Base-by-base conservation (phyloP, 2,888 invertebrate genomes). In the Blastobasis lacticolella region DNA sequence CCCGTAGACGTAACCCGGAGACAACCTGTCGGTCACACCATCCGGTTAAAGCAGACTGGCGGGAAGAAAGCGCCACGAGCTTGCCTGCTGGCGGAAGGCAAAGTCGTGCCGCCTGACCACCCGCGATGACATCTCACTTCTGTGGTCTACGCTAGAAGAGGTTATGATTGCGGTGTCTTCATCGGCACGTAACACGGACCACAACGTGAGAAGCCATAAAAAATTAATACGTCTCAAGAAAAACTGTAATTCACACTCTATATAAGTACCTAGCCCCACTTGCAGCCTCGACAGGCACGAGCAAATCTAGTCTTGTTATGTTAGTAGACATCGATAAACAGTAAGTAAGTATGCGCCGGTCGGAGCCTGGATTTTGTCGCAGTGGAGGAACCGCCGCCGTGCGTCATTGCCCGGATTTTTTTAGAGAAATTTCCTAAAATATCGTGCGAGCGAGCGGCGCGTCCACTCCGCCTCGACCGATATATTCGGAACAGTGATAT, bases 1-100 rank as follows among this genome's bases (percentile, higher is more conserved):
- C 63, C 94, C 92, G 61, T 88, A 88, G 82, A 95, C 91, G 85
- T 95, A 95, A 48, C 94, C 93, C 45, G 87, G 88, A 38, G 88
- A 87, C 70, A 88, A 78, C 78, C 88, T 88, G 85, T 60, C 73
- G 61, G 54, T 56, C 47, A 23, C 23, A 23, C 23, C 23, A 23
- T 23, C 23, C 23, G 23, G 23, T 23, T 23, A 23, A 23, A 23
- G 23, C 23, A 23, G 23, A 1, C 23, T 23, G 23, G 2, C 23
- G 23, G 23, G 46, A 4, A 48, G 52, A 54, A 60, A 61, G 60
- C 62, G 49, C 52, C 55, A 57, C 54, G 61, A 56, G 56, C 58
- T 55, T 50, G 36, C 45, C 10, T 43, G 38, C 53, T 57, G 58
- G 46, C 59, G 57, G 54, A 63, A 63, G 59, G 62, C 62, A 54